phyloP scores from a whole-genome alignment of 2,113 vertebrate genomes.

The Eulemur macaco region DNA sequence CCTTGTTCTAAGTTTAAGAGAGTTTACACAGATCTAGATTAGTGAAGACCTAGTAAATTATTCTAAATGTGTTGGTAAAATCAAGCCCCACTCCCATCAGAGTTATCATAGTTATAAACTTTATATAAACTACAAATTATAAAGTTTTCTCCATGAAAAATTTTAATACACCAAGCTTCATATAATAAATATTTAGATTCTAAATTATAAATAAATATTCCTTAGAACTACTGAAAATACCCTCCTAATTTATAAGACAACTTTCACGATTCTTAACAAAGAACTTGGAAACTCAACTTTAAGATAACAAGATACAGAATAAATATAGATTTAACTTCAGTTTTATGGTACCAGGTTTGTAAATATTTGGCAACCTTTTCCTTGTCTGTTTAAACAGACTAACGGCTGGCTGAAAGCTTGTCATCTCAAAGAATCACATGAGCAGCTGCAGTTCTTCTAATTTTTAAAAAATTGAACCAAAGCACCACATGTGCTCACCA shows the following conservation, averaged over 20 bases:
- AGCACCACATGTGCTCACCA: too few species aligned
- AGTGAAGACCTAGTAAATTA: neutral
- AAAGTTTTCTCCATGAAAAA: neutral
- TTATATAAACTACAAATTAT: neutral
- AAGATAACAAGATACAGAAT: neutral
- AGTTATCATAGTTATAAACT: neutral
- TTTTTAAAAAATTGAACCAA: neutral
- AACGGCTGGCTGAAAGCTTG: neutral
- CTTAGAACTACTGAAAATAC: neutral
- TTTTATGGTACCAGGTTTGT: neutral
- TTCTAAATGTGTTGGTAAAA: neutral
- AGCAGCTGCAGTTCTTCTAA: neutral
- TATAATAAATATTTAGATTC: neutral
- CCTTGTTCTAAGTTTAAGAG: neutral
- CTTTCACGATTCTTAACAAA: neutral
- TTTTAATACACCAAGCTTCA: neutral
- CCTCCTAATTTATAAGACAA: neutral
- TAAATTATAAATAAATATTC: neutral
- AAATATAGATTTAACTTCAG: neutral
- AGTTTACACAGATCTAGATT: neutral
- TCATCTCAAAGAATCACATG: neutral
- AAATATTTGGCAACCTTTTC: slow-evolving; percentile 36
- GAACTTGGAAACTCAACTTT: neutral
- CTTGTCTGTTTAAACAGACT: neutral
- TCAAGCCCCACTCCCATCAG: neutral